Conservation (phyloP, 2,797 vertebrate genomes). For the Cyprinodon diabolis region DNA sequence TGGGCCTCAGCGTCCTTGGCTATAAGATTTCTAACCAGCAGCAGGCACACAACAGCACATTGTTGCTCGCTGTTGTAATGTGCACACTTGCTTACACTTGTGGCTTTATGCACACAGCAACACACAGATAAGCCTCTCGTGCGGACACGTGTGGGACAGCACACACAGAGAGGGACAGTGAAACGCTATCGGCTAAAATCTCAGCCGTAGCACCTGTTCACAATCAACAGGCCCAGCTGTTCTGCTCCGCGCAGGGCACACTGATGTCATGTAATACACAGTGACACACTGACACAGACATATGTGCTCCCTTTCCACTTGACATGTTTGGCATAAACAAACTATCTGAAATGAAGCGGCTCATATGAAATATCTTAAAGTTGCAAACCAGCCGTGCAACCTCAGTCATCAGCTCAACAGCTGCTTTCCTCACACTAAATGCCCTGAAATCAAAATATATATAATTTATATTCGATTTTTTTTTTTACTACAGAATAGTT, state of each 20-base stretch:
- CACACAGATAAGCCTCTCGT: conserved; percentile 35
- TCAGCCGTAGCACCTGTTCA: conserved; percentile 71
- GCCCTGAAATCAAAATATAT: not conserved
- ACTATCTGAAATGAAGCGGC: conserved; percentile 1
- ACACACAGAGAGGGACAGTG: conserved; percentile 29
- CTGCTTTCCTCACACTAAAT: not conserved
- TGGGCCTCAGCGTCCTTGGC: conserved; percentile 64
- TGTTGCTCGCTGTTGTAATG: conserved; percentile 51
- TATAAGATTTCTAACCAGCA: conserved; percentile 68
- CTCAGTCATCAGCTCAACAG: conserved; percentile 1
- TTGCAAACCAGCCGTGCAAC: not conserved
- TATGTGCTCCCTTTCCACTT: conserved; percentile 24
- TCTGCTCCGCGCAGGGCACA: conserved; percentile 21
- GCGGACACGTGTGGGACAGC: conserved; percentile 50
- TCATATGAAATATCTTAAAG: not conserved
- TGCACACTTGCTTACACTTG: conserved; percentile 69
- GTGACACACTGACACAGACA: conserved; percentile 18
- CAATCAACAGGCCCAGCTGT: conserved; percentile 62
- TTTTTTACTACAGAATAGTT: not conserved
- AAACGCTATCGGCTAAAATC: conserved; percentile 42
- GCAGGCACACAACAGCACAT: conserved; percentile 64
- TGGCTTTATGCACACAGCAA: conserved; percentile 52
- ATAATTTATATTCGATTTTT: not conserved
- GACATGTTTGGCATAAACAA: conserved; percentile 26
- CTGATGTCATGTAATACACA: conserved; percentile 51